Percentiles rank a stretch among this genome's conserved stretches.
phyloP scores from a whole-genome alignment of 2,797 vertebrate species.

The Falco columbarius region DNA sequence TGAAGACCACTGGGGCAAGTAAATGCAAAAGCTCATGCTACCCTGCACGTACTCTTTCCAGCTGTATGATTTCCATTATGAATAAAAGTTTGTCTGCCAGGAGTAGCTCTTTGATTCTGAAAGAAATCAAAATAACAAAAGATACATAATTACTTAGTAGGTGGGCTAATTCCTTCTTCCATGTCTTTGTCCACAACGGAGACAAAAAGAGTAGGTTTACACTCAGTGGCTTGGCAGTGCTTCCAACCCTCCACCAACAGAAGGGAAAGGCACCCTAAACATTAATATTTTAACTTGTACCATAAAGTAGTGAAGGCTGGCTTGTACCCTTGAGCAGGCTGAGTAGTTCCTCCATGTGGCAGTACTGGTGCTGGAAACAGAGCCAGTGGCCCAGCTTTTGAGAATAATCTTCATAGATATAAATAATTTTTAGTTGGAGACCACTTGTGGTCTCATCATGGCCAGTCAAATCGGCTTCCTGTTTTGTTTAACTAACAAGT shows the following conservation, averaged over 20 bases:
- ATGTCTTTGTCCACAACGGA: background rate
- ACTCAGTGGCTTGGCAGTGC: slow-evolving; percentile 8
- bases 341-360: background rate
- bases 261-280: background rate
- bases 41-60: slow-evolving; percentile 51
- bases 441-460: slow-evolving; percentile 32
- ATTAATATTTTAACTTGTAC: background rate
- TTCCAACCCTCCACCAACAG: background rate
- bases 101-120: slow-evolving; percentile 55
- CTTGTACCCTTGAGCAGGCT: background rate
- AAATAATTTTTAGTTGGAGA: background rate
- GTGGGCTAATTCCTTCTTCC: slow-evolving; percentile 65
- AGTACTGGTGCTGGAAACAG: background rate
- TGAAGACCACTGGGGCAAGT: background rate
- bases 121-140: slow-evolving; percentile 62
- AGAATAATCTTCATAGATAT: background rate
- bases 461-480: slow-evolving; percentile 38
- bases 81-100: slow-evolving; percentile 39
- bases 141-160: slow-evolving; percentile 49
- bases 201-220: background rate
- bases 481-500: slow-evolving; percentile 32
- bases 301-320: rapidly evolving
- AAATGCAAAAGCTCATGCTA: slow-evolving; percentile 29
- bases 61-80: slow-evolving; percentile 42
- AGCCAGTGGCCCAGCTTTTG: background rate